Evolutionary conservation across 35 echinoderm and acorn worm species (phyloP).

Genomic region (Lytechinus variegatus): DNA sequence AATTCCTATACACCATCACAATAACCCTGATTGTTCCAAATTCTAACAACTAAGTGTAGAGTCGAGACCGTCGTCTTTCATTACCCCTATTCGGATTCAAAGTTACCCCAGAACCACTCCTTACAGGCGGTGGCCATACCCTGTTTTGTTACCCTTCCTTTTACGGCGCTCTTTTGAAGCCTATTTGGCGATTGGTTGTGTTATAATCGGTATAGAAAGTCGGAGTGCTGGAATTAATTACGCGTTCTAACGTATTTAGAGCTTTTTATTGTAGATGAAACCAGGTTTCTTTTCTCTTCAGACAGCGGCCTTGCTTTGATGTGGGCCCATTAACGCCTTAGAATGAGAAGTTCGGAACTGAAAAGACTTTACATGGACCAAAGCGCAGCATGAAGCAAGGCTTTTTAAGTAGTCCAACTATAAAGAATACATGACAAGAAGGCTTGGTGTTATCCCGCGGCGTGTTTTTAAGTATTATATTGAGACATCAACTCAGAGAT

Average conservation of each 20-base stretch:
- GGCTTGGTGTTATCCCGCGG: background rate
- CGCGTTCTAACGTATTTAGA: constrained; percentile 28
- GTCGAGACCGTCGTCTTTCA: background rate
- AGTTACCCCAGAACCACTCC: background rate
- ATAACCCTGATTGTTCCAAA: background rate
- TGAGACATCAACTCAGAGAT: constrained; percentile 29
- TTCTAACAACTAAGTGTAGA: constrained; percentile 18
- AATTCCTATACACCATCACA: constrained; percentile 27
- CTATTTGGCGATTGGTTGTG: background rate
- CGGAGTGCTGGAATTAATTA: constrained; percentile 20
- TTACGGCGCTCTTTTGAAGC: background rate
- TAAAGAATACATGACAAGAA: background rate
- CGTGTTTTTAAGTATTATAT: constrained; percentile 3
- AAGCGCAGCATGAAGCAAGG: background rate
- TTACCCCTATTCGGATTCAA: constrained; percentile 2
- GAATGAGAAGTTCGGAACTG: background rate
- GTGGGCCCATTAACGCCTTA: constrained; percentile 21
- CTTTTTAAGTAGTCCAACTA: background rate
- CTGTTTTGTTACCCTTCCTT: background rate
- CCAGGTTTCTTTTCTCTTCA: background rate
- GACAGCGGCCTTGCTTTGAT: constrained; percentile 22
- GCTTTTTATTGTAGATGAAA: background rate
- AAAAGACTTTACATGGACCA: background rate
- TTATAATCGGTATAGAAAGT: background rate
- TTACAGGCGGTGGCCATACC: background rate